phyloP scores from a whole-genome alignment of 2,888 invertebrate genomes.

The Panopea generosa region DNA sequence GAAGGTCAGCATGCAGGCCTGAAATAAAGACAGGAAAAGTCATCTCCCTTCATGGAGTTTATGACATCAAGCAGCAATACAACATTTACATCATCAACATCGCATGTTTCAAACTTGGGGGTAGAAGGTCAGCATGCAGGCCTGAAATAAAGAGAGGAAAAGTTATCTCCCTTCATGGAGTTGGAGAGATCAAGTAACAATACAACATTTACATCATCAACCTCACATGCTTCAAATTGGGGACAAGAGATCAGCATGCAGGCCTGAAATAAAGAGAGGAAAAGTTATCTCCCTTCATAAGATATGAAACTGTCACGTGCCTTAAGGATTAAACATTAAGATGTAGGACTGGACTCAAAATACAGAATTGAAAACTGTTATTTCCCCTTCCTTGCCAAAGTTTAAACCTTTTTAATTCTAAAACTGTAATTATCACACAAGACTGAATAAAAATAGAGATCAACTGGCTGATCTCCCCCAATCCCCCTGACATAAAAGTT shows the following conservation, averaged over 20 bases:
- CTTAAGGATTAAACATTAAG: neutral
- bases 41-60: too few species aligned
- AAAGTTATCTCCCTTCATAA: constrained; percentile 83
- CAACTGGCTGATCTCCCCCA: too few species aligned
- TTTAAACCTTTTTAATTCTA: too few species aligned
- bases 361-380: too few species aligned
- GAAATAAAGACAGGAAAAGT: too few species aligned
- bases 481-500: too few species aligned
- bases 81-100: too few species aligned
- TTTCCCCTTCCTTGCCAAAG: too few species aligned
- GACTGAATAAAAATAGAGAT: neutral
- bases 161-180: constrained; percentile 83
- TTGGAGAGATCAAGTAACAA: constrained; percentile 85
- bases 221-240: constrained; percentile 83
- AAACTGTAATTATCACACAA: too few species aligned
- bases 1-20: too few species aligned
- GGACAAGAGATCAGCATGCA: constrained; percentile 86
- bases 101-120: constrained; percentile 85
- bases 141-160: constrained; percentile 75
- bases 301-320: constrained; percentile 79
- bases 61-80: too few species aligned
- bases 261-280: constrained; percentile 76
- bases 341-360: neutral
- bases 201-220: constrained; percentile 77
- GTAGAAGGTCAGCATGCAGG: constrained; percentile 85